phyloP scores from a whole-genome alignment of 2,888 invertebrate species.

The Mythimna pallens region DNA sequence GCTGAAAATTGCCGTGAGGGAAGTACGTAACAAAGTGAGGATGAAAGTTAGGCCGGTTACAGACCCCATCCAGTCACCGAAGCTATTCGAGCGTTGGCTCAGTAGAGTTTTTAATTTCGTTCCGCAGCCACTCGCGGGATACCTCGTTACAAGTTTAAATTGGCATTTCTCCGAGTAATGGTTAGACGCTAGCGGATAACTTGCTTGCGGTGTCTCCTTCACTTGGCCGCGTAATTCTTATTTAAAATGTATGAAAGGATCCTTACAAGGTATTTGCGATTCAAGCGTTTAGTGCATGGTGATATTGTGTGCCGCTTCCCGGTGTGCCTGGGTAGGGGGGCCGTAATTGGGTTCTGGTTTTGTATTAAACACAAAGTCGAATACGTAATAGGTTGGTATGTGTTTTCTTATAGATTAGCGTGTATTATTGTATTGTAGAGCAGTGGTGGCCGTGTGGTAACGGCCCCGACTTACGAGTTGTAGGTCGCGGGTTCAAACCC shows the following conservation, averaged over 20 bases:
- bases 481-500: too few species aligned
- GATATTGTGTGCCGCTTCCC: slow-evolving; percentile 43
- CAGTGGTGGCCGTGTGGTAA: too few species aligned
- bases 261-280: slow-evolving; percentile 66
- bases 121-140: slow-evolving; percentile 88
- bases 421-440: neutral
- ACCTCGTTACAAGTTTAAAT: slow-evolving; percentile 91
- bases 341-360: slow-evolving; percentile 9
- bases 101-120: slow-evolving; percentile 89
- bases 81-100: slow-evolving; percentile 80
- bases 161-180: slow-evolving; percentile 89
- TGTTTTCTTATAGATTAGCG: neutral
- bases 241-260: slow-evolving; percentile 86
- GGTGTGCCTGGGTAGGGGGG: slow-evolving; percentile 2
- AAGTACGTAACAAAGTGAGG: slow-evolving; percentile 84
- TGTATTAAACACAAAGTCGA: slow-evolving; percentile 1
- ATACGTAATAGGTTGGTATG: neutral
- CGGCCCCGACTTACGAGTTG: too few species aligned
- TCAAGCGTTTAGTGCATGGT: slow-evolving; percentile 64
- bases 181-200: slow-evolving; percentile 85
- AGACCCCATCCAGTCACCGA: slow-evolving; percentile 78
- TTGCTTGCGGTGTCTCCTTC: slow-evolving; percentile 82
- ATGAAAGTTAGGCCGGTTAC: slow-evolving; percentile 87
- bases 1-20: slow-evolving; percentile 78
- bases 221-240: slow-evolving; percentile 84